Evolutionary conservation across 2,113 vertebrate genomes (phyloP), one percentile per base, ranked within the genome.

Genomic region (Ia io): DNA sequence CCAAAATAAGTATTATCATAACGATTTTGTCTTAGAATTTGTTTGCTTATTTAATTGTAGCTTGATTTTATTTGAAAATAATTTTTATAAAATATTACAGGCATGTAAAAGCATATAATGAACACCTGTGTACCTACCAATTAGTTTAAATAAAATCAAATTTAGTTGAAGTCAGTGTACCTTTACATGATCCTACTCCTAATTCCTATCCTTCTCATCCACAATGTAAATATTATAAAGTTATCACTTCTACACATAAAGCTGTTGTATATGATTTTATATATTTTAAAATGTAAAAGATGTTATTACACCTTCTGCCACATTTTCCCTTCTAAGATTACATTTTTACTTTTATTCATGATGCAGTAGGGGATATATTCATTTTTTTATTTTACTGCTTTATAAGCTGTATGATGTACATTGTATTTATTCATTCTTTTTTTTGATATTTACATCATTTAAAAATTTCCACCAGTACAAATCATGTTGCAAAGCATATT

Each of bases 1-100:
- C 6, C 28, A 32, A 3, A 63, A 67, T 84, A 59, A 32, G 8
- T 61, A 61, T 63, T 80, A 9, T 94, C 9, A 44, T 85, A 17
- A 88, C 0, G 3, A 44, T 30, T 88, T 76, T 67, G 18, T 70
- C 6, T 53, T 93, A 30, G 18, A 14, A 11, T 20, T 59, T 91
- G 3, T 14, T 94, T 85, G 5, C 9, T 96, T 77, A 10, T 51
- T 69, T 69, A 49, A 11, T 67, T 83, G 2, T 40, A 87, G 12
- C 35, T 86, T 93, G 23, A 56, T 94, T 95, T 96, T 78, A 74
- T 90, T 74, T 69, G 40, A 93, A 59, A 94, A 73, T 76, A 71
- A 70, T 4, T 82, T 93, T 83, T 13, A 69, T 84, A 12, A 37
- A 79, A 88, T 94, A 74, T 51, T 76, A 28, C 3, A 65, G 61